Conservation (phyloP, 2,888 invertebrate species). For the Parascotia fuliginaria region DNA sequence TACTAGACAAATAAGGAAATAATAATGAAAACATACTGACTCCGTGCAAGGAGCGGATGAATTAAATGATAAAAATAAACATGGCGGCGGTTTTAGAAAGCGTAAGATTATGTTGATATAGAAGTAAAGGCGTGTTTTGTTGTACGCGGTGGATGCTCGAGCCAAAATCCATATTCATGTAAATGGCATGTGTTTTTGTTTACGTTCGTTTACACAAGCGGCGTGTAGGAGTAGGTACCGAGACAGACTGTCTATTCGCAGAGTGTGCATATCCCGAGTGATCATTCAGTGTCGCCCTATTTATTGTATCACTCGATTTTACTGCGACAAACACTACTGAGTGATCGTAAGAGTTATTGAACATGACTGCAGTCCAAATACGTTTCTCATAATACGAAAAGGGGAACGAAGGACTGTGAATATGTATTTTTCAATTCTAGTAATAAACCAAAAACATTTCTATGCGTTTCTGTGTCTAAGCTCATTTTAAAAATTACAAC, state of each 20-base stretch:
- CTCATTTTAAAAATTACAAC: no score
- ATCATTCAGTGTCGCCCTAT: conserved; percentile 6
- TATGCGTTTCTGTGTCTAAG: no score
- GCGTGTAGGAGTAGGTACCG: background rate
- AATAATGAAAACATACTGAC: conserved; percentile 57
- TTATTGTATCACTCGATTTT: background rate
- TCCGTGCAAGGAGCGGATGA: conserved; percentile 46
- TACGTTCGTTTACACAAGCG: conserved; percentile 21
- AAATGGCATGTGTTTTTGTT: conserved; percentile 39
- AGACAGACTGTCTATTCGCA: conserved; percentile 14
- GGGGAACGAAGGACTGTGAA: no score
- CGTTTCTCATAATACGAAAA: no score
- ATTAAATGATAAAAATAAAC: conserved; percentile 51
- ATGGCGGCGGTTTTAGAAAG: conserved; percentile 37
- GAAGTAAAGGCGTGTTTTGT: conserved; percentile 9
- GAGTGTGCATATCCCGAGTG: conserved; percentile 19
- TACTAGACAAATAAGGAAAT: conserved; percentile 61
- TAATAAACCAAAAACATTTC: no score
- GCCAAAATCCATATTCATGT: conserved; percentile 40
- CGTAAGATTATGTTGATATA: conserved; percentile 29
- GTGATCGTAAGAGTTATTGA: background rate
- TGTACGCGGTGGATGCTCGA: conserved; percentile 10
- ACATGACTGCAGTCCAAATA: no score
- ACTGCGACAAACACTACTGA: background rate
- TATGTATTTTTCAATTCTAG: no score